Evolutionary conservation across 2,797 vertebrate genomes (phyloP).

Genomic region (Xyrichtys novacula): DNA sequence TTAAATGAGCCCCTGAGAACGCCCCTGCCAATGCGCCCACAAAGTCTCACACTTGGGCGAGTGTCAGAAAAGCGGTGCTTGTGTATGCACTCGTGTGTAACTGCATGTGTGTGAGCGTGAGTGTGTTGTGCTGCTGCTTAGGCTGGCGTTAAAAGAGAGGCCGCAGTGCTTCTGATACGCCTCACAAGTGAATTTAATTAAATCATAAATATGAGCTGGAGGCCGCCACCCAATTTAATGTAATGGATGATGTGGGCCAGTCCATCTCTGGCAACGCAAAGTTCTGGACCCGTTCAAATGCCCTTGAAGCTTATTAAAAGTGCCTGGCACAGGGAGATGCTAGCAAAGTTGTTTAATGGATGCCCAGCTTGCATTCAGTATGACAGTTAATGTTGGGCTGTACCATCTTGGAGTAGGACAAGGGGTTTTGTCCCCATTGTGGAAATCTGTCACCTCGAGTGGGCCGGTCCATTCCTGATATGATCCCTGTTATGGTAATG

Average conservation of each 20-base stretch:
- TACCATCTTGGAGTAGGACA: constrained; percentile 68
- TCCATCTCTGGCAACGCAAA: constrained; percentile 86
- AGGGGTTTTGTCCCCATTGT: constrained; percentile 58
- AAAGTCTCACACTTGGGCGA: constrained; percentile 84
- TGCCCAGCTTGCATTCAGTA: constrained; percentile 82
- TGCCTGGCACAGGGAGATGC: constrained; percentile 83
- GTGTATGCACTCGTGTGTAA: constrained; percentile 57
- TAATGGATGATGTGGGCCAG: constrained; percentile 88
- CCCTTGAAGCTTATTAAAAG: constrained; percentile 90
- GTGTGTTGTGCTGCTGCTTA: constrained; percentile 74
- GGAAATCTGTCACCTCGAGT: constrained; percentile 37
- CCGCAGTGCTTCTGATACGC: constrained; percentile 84
- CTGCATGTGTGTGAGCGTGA: constrained; percentile 35
- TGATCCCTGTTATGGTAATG: constrained; percentile 38
- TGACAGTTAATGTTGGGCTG: constrained; percentile 81
- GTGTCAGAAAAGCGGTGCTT: constrained; percentile 75
- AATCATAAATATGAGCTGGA: constrained; percentile 90
- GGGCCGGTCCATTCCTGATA: constrained; percentile 28
- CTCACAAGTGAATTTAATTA: constrained; percentile 90
- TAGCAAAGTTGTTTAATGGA: constrained; percentile 84
- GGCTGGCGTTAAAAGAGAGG: constrained; percentile 81
- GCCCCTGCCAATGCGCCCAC: constrained; percentile 81
- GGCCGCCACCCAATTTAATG: constrained; percentile 90
- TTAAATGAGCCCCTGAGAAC: constrained; percentile 85
- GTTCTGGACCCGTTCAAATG: constrained; percentile 86